phyloP scores from a whole-genome alignment of 2,113 vertebrate genomes.

The Opisthocomus hoazin region DNA sequence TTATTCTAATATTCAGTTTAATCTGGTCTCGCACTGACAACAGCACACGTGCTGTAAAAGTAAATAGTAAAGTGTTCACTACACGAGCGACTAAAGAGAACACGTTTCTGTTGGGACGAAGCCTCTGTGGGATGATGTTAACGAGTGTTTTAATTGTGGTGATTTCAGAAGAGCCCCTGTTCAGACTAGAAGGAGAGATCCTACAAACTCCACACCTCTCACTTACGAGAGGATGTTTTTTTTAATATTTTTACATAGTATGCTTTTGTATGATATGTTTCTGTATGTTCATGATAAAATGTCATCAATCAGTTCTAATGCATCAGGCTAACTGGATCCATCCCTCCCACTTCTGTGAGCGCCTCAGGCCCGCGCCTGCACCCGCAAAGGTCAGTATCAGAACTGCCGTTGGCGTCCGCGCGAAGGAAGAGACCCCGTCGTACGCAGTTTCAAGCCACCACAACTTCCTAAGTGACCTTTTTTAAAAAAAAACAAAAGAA shows the following conservation, averaged over 20 bases:
- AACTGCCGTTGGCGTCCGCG: background rate
- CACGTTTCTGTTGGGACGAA: background rate
- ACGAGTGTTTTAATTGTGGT: background rate
- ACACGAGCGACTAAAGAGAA: background rate
- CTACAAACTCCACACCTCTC: background rate
- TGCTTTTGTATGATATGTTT: background rate
- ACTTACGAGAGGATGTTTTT: background rate
- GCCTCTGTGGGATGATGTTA: background rate
- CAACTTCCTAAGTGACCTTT: background rate
- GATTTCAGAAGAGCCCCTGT: background rate
- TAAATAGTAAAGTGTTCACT: background rate
- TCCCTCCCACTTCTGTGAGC: background rate
- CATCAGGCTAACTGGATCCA: background rate
- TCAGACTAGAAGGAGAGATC: background rate
- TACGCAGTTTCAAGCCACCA: background rate
- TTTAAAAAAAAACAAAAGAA: background rate
- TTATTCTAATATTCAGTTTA: background rate
- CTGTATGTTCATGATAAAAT: background rate
- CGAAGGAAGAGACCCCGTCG: background rate
- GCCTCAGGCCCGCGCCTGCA: background rate
- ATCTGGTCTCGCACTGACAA: conserved; percentile 37
- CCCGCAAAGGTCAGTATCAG: background rate
- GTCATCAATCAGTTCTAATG: background rate
- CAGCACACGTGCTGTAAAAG: background rate
- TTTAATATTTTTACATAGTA: background rate